A percentile compares a stretch with the other conserved stretches of the same genome.
Evolutionary conservation across 2,888 invertebrate species (phyloP).

Genomic region (Dilophus febrilis): DNA sequence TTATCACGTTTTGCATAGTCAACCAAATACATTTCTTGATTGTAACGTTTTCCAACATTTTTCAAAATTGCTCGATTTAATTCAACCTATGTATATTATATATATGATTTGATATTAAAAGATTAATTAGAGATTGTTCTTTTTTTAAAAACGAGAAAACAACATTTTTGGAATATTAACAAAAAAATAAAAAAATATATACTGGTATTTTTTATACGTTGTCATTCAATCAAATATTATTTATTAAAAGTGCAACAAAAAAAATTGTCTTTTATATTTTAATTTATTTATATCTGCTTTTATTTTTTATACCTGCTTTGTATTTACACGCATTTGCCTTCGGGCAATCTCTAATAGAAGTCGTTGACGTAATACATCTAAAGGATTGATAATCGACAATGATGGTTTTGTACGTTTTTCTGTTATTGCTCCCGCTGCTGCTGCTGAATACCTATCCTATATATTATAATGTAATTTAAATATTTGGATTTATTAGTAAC

Average conservation of each 20-base stretch:
- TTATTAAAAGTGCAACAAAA: not conserved
- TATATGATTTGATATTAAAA: too few relatives aligned
- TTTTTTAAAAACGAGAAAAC: too few relatives aligned
- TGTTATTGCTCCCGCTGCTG: too few relatives aligned
- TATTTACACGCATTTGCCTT: constrained; percentile 61
- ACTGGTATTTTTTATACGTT: too few relatives aligned
- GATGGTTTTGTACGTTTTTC: constrained; percentile 49
- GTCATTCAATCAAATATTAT: too few relatives aligned
- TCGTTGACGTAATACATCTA: constrained; percentile 71
- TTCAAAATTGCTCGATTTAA: constrained; percentile 58
- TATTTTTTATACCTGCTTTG: constrained; percentile 41
- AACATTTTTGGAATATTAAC: too few relatives aligned
- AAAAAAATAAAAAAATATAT: too few relatives aligned
- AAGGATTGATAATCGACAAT: constrained; percentile 69
- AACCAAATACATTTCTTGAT: constrained; percentile 8
- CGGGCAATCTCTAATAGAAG: constrained; percentile 66
- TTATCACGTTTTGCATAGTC: constrained; percentile 3
- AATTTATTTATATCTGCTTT: too few relatives aligned
- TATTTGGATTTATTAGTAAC: too few relatives aligned
- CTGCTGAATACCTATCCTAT: constrained; percentile 29
- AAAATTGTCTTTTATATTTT: not conserved
- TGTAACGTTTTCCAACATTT: constrained; percentile 54
- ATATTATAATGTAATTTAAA: too few relatives aligned
- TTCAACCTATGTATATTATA: constrained; percentile 32
- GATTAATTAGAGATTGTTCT: too few relatives aligned